Evolutionary conservation across 2,113 vertebrate species (phyloP), one percentile per base, ranked within the genome.

Genomic region (Nesoenas mayeri): DNA sequence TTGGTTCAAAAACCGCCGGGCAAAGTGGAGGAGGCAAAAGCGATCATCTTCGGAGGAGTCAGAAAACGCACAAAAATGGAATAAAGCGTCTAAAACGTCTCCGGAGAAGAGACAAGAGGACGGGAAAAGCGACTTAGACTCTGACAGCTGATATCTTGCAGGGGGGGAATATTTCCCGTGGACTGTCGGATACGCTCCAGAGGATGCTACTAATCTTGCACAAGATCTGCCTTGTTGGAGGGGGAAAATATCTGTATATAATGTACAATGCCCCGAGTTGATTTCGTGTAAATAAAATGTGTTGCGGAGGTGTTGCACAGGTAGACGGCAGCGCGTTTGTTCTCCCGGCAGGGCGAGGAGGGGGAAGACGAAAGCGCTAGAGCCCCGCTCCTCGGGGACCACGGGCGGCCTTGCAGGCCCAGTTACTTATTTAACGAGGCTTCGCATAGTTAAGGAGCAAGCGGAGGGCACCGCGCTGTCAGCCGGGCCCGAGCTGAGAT

Each of bases 1-100:
- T 91, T 99, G 99, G 99, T 99, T 99, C 98, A 99, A 99, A 98
- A 99, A 99, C 97, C 98, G 99, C 93, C 98, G 99, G 56, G 99
- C 99, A 9, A 99, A 99, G 97, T 99, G 99, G 99, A 98, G 99
- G 96, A 97, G 99, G 89, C 99, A 99, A 97, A 99, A 99, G 96
- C 85, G 99, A 31, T 99, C 99, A 8, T 99, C 99, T 7, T 99
- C 99, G 1, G 99, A 99, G 96, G 99, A 99, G 83, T 99, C 99
- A 14, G 99, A 99, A 96, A 99, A 99, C 79, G 96, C 98, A 15
- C 99, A 99, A 96, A 99, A 99, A 96, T 99, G 99, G 99, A 99
- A 96, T 98, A 99, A 99, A 98, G 78, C 98, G 1, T 93, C 97
- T 70, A 99, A 99, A 98, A 92, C 98, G 3, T 96, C 98, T 9